Evolutionary conservation across 53 echinoderm and acorn worm species (phyloP), one percentile per base, ranked within the genome.

Genomic region (Luidia sarsii): DNA sequence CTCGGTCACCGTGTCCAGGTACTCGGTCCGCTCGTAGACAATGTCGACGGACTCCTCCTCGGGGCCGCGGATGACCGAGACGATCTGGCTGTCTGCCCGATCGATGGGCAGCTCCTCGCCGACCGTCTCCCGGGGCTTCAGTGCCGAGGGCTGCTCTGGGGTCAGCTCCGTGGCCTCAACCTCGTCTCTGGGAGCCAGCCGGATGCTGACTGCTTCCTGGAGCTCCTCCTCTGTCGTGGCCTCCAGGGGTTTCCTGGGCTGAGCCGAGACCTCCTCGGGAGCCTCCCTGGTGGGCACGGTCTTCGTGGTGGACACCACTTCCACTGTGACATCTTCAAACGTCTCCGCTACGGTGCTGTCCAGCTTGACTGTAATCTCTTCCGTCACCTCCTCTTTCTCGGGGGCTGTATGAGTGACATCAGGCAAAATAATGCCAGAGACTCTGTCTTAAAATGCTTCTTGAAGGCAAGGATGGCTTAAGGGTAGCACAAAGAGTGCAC

Each of bases 171-270:
- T 71, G 28, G 83, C 46, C 28, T 48, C 65, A 32, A 72, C 53
- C 50, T 74, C 75, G 20, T 74, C 85, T 45, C 31, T 64, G 3
- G 85, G 52, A 50, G 64, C 85, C 46, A 77, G 66, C 33, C 46
- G 33, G 54, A 75, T 56, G 41, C 87, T 68, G 14, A 57, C 41
- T 49, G 80, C 87, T 83, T 91, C 91, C 69, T 91, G 79, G 16
- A 84, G 25, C 43, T 89, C 89, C 80, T 89, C 89, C 20, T 84
- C 89, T 16, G 84, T 84, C 69, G 85, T 79, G 5, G 84, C 52
- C 39, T 87, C 87, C 14, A 87, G 73, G n/a, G 54, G 82, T 56
- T 87, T 72, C 55, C 34, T 64, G 9, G 87, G 86, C 35, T 92
- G 86, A 48, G 61, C 24, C 18, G 77, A 59, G 19, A 70, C 83